Evolutionary conservation across 2,797 vertebrate species (phyloP), one percentile per base, ranked within the genome.

Genomic region (Aulostomus chinensis): DNA sequence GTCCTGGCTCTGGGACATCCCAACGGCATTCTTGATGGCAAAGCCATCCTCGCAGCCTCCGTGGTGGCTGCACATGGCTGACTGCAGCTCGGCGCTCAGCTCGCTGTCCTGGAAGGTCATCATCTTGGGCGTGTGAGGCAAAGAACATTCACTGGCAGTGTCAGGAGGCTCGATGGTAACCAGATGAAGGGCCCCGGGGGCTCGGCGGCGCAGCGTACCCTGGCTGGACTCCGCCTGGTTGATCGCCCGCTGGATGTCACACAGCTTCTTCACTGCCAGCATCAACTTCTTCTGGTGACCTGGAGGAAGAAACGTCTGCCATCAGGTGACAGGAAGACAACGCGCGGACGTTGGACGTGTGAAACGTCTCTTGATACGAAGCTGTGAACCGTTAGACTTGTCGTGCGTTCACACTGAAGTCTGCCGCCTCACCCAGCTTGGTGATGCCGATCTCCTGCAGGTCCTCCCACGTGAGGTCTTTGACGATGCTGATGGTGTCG

Each of bases 201-300:
- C 65, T 63, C 74, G 88, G 29, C 81, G 84, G 0, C 85, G 84
- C 54, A 90, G 69, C 0, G 89, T 88, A 9, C 82, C 85, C 0
- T 60, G 70, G 7, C 86, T 34, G 6, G 75, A 86, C 2, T 90
- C 88, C 0, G 78, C 68, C 59, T 86, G 87, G 10, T 81, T 56
- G 5, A 69, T 28, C 0, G 81, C 92, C 59, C 93, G 89, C 41
- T 93, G 93, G 26, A 98, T 86, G 60, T 98, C 92, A 24, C 81
- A 91, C 59, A 99, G 87, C 73, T 93, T 94, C 87, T 91, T 96
- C 55, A 99, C 96, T 0, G 95, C 96, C 72, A 98, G 58, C 94
- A 98, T 97, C 65, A 99, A 88, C 91, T 99, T 99, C 89, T 98
- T 99, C 84, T 99, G 97, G 71, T 99, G 96, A 8, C 96, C 97